phyloP scores from a whole-genome alignment of 2,797 vertebrate species.

The Myotis findleyi region DNA sequence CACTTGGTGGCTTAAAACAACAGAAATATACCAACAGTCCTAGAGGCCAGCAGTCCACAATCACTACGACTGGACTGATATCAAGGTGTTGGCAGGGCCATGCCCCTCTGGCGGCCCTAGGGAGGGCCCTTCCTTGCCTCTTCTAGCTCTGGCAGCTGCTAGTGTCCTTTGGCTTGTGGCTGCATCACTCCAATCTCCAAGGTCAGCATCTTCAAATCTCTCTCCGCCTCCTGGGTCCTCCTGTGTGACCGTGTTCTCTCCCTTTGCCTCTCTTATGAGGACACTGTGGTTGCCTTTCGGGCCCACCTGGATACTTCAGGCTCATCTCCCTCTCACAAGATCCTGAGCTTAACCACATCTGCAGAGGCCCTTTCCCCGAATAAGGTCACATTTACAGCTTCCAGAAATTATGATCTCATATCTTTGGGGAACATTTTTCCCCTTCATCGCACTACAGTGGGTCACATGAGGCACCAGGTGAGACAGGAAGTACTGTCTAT shows the following conservation, averaged over 20 bases:
- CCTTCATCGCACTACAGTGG: neutral
- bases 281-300: neutral
- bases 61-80: neutral
- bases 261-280: neutral
- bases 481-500: neutral
- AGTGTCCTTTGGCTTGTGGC: neutral
- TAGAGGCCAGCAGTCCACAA: neutral
- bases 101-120: neutral
- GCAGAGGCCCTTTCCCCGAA: neutral
- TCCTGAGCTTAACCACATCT: neutral
- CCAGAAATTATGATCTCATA: neutral
- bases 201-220: neutral
- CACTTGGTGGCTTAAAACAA: neutral
- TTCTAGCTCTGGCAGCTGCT: neutral
- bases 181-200: neutral
- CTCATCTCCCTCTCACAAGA: neutral
- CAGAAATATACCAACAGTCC: neutral
- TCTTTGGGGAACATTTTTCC: neutral
- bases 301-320: neutral
- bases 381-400: neutral
- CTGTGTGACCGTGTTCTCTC: neutral
- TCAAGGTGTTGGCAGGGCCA: too few species aligned
- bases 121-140: too few species aligned
- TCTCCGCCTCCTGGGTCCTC: neutral
- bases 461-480: neutral